These are phyloP conservation scores for Distichodus sexfasciatus DNA, from an alignment of 2,797 vertebrate genomes.

Conservation along the genomic window DNA sequence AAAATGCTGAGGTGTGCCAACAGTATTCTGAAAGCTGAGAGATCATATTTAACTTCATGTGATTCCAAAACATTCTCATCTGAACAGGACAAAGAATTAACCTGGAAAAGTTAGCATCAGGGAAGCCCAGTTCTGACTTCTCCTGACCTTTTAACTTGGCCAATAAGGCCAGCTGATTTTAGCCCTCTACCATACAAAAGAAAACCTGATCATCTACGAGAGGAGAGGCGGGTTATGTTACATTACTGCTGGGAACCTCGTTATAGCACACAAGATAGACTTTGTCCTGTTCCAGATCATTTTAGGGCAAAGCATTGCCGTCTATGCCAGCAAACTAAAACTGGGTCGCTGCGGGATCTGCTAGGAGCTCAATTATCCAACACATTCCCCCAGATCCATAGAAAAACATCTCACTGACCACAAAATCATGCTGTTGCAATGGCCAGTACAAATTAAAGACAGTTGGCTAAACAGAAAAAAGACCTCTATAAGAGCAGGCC, in stretches of 20 bases:
- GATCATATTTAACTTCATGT: no score
- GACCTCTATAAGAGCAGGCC: no score
- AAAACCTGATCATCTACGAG: no score
- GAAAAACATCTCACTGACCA: constrained; percentile 12
- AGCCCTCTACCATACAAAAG: no score
- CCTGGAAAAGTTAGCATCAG: no score
- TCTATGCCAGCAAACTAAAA: constrained; percentile 12
- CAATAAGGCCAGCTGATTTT: no score
- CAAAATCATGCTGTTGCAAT: constrained; percentile 2
- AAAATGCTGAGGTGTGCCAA: no score
- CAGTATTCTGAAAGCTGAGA: no score
- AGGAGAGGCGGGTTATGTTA: not conserved
- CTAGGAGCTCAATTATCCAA: not conserved
- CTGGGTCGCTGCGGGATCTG: not conserved
- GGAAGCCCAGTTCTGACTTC: no score
- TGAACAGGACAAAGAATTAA: no score
- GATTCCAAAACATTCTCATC: no score
- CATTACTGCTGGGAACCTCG: not conserved
- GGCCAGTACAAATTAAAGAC: not conserved
- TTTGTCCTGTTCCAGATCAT: not conserved
- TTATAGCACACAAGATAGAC: not conserved
- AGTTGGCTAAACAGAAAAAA: not conserved
- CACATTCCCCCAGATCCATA: constrained; percentile 4
- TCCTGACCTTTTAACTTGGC: no score
- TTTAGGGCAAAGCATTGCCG: not conserved